These are phyloP conservation scores for Cuculus canorus DNA, from an alignment of 2,797 vertebrate genomes.

Conservation along the genomic window DNA sequence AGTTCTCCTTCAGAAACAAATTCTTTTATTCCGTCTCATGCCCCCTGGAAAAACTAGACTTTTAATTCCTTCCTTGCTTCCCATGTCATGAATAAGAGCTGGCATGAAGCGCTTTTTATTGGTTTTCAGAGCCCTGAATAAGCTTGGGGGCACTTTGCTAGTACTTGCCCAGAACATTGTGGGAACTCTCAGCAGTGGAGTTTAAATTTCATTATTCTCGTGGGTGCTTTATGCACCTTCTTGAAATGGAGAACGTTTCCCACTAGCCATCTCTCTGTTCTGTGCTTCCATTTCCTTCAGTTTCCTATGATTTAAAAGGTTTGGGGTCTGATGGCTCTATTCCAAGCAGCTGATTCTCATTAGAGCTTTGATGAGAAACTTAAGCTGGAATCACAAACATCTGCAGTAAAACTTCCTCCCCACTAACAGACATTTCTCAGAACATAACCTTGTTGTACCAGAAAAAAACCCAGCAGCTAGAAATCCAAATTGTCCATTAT, in stretches of 20 bases:
- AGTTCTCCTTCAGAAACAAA: neutral
- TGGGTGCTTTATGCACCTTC: neutral
- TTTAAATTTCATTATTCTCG: neutral
- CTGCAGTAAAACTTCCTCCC: slow-evolving; percentile 76
- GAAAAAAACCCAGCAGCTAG: slow-evolving; percentile 37
- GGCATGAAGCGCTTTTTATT: slow-evolving; percentile 14
- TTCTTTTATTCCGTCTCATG: neutral
- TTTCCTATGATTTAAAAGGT: slow-evolving; percentile 67
- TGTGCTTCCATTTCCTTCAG: slow-evolving; percentile 44
- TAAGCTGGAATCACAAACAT: slow-evolving; percentile 79
- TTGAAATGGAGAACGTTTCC: slow-evolving; percentile 45
- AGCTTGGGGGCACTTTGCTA: neutral
- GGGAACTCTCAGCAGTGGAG: neutral
- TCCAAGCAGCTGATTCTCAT: slow-evolving; percentile 80
- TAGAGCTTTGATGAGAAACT: slow-evolving; percentile 81
- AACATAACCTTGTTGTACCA: slow-evolving; percentile 71
- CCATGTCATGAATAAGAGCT: neutral
- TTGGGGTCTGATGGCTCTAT: slow-evolving; percentile 17
- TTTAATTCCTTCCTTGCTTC: slow-evolving; percentile 24
- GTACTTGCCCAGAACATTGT: slow-evolving; percentile 12
- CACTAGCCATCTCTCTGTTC: slow-evolving; percentile 22
- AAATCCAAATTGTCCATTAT: slow-evolving; percentile 26
- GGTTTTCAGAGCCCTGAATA: neutral
- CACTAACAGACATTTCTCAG: slow-evolving; percentile 73
- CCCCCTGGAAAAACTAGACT: neutral